Base-by-base conservation (phyloP, 2,113 vertebrate genomes). In the Ursus arctos region DNA sequence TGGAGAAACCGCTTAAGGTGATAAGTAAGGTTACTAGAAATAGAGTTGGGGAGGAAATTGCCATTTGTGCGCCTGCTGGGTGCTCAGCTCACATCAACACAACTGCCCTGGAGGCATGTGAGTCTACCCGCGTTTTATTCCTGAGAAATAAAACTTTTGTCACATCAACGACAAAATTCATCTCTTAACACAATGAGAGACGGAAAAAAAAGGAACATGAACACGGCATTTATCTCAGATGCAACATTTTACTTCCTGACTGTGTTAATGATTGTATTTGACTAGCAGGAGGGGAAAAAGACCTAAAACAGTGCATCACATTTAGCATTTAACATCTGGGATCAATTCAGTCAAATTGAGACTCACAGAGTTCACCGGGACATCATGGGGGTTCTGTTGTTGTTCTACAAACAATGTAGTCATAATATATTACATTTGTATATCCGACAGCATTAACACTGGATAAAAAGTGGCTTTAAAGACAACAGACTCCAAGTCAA, bases 291-390 rank as follows among this genome's bases (percentile, higher is more conserved):
- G 74, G 33, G 18, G 31, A n/a, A 14, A 76, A 92, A 88, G 55
- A 77, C 7, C n/a, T 26, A n/a, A 93, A 96, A 94, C 55, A 69
- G 71, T 57, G 21, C 13, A 49, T 94, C 59, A 12, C 19, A 40
- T 93, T 87, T 92, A 90, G 63, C 83, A 74, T 94, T 95, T 95
- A 98, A 92, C 91, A 95, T 96, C 95, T 96, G 88, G 88, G 74
- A 72, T 72, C 90, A 76, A 85, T 92, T 96, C 76, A 76, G 63
- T 84, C 83, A 84, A 84, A 96, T 92, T 71, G 92, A 88, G 69
- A 93, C 80, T 90, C 92, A 55, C 55, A 55, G 85, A 59, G 11
- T 81, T 87, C 40, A 84, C 55, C 0, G 7, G 49, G 53, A 76
- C 80, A 76, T 92, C 28, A 16, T 7, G 13, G 72, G 28, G 47